Evolutionary conservation across 2,888 invertebrate species (phyloP), one percentile per base, ranked within the genome.

Genomic region (Coleophora flavipennella): DNA sequence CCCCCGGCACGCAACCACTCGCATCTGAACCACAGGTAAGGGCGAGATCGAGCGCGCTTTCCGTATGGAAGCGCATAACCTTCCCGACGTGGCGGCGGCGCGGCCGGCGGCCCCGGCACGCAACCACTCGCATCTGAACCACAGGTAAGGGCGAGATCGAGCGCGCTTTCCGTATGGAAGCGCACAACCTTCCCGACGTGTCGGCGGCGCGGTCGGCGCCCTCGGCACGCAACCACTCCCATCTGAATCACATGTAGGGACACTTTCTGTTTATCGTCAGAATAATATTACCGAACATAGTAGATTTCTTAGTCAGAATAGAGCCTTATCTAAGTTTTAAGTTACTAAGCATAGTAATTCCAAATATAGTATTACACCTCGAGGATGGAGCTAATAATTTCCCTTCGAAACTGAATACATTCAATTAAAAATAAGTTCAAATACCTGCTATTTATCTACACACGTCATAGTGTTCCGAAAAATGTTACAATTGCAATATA

Each of bases 11-110:
- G 93, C 28, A 90, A 91, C 60, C 93, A 93, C 63, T 92, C 93
- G 64, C 91, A 92, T 69, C 84, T 92, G 42, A 90, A 91, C 68
- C 87, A 86, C n/a, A n/a, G n/a, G 95, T 57, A 96, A 96, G 59
- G 95, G 94, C 25, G 96, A 96, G 81, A 96, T 97, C 39, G 97
- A 97, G 69, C 93, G 94, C 63, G 92, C 96, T 12, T 94, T 94
- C 74, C 92, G 95, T 50, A 90, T 95, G 89, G 95, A 95, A 66
- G 93, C 39, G 90, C 71, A 58, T 56, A 62, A 93, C 90, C 66
- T 91, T 88, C 85, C 92, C 85, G 59, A 90, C 88, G 86, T 89
- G 73, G 87, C 89, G 70, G 76, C 86, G 75, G 73, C 86, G 44
- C 59, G 89, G 46, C 79, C 76, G 1, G 85, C 90, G 51, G 90